These are phyloP conservation scores for Catagonus wagneri DNA, from an alignment of 2,113 vertebrate species.

Conservation along the genomic window DNA sequence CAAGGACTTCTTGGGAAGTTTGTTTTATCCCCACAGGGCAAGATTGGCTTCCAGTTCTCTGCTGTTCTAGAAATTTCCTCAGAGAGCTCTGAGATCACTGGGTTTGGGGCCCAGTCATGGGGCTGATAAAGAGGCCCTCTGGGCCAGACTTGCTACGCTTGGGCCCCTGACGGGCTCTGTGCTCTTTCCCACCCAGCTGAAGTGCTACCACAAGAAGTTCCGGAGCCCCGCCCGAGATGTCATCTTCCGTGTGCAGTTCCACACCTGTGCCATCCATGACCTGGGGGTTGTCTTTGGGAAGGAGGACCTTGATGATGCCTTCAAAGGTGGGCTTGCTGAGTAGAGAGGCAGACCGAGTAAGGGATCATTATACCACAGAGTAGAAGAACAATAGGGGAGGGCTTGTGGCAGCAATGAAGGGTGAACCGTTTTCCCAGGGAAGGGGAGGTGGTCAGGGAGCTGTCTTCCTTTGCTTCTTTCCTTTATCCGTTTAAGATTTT, in stretches of 20 bases:
- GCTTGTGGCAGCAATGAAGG: not conserved
- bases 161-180: not conserved
- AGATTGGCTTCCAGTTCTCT: not conserved
- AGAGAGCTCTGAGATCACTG: constrained; percentile 26
- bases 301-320: constrained; percentile 97
- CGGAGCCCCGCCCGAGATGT: constrained; percentile 94
- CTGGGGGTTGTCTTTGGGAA: constrained; percentile 96
- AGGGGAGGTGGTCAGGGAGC: not conserved
- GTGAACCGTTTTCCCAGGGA: not conserved
- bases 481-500: not conserved
- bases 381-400: not conserved
- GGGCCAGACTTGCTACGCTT: not conserved
- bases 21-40: not conserved
- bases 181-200: constrained; percentile 88
- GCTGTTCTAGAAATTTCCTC: not conserved
- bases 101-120: not conserved
- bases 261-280: constrained; percentile 97
- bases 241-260: constrained; percentile 98
- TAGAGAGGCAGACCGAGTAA: not conserved
- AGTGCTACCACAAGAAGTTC: constrained; percentile 98
- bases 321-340: constrained; percentile 90
- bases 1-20: not conserved
- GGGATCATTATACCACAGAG: not conserved
- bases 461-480: not conserved
- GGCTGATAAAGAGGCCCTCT: not conserved